phyloP scores from a whole-genome alignment of 1,140 invertebrate species.

The Hydropsyche tenuis region DNA sequence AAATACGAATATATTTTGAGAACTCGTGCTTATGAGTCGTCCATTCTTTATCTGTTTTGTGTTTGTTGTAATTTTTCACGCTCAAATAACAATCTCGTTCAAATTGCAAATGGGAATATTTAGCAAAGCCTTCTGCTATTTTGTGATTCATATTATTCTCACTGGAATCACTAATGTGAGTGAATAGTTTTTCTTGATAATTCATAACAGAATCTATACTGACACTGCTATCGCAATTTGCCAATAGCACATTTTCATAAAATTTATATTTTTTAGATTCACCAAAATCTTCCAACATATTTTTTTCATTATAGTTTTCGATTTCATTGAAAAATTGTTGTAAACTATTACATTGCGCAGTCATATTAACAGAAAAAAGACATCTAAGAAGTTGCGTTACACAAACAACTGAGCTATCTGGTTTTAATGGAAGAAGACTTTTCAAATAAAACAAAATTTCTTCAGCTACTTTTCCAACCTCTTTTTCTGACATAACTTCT shows the following conservation, averaged over 20 bases:
- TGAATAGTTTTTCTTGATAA: slow-evolving; percentile 27
- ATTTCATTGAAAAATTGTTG: slow-evolving; percentile 42
- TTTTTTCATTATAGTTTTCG: slow-evolving; percentile 6
- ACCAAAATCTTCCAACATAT: slow-evolving; percentile 19
- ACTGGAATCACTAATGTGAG: slow-evolving; percentile 20
- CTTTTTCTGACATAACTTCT: slow-evolving; percentile 75
- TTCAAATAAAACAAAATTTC: slow-evolving; percentile 82
- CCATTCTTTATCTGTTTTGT: slow-evolving; percentile 60
- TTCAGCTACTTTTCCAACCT: slow-evolving; percentile 78
- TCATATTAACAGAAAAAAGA: slow-evolving; percentile 81
- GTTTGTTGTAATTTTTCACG: slow-evolving; percentile 59
- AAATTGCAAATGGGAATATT: slow-evolving; percentile 29
- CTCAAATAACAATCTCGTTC: slow-evolving; percentile 56
- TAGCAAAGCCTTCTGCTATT: slow-evolving; percentile 29
- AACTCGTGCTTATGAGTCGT: slow-evolving; percentile 71
- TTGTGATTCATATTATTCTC: slow-evolving; percentile 28
- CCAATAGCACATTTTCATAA: slow-evolving; percentile 43
- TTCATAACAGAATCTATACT: slow-evolving; percentile 30
- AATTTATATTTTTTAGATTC: slow-evolving; percentile 34
- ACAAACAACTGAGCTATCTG: slow-evolving; percentile 75
- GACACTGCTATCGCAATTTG: slow-evolving; percentile 16
- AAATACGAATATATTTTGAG: slow-evolving; percentile 82
- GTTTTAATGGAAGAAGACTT: slow-evolving; percentile 73
- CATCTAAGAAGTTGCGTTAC: slow-evolving; percentile 85
- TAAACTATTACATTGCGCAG: slow-evolving; percentile 68